Evolutionary conservation across 2,797 vertebrate genomes (phyloP).

Genomic region (Poecilia gillii): DNA sequence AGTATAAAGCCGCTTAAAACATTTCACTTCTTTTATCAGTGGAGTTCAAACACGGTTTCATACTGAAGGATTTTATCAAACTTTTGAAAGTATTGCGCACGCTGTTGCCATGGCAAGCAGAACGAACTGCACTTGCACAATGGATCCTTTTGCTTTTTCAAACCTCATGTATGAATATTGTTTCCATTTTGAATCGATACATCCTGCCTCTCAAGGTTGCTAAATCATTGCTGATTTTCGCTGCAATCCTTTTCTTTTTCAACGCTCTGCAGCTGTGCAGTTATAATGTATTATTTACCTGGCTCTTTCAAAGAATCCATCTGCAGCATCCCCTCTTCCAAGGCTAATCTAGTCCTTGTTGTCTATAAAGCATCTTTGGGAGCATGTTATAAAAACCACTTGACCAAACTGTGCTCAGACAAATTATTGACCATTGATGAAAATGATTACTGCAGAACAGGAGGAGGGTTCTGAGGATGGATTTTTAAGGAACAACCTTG

Average conservation of each 20-base stretch:
- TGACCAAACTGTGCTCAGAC: slow-evolving; percentile 74
- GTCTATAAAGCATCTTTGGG: slow-evolving; percentile 49
- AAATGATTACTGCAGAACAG: slow-evolving; percentile 72
- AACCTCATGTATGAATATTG: slow-evolving; percentile 49
- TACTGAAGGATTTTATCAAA: slow-evolving; percentile 42
- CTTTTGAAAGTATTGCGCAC: slow-evolving; percentile 32
- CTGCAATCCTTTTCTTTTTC: slow-evolving; percentile 45
- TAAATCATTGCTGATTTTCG: slow-evolving; percentile 52
- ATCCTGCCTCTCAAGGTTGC: slow-evolving; percentile 65
- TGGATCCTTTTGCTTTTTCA: slow-evolving; percentile 42
- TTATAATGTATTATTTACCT: slow-evolving; percentile 65
- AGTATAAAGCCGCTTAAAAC: slow-evolving; percentile 40
- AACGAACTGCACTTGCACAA: slow-evolving; percentile 42
- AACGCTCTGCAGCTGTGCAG: slow-evolving; percentile 42
- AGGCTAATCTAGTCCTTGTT: slow-evolving; percentile 70
- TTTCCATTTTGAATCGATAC: slow-evolving; percentile 52
- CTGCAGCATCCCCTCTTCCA: slow-evolving; percentile 39
- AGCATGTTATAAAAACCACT: slow-evolving; percentile 66
- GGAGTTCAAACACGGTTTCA: slow-evolving; percentile 29
- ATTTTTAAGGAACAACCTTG: slow-evolving; percentile 45
- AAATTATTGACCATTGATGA: slow-evolving; percentile 76
- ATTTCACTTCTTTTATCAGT: slow-evolving; percentile 47
- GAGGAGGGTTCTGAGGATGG: slow-evolving; percentile 38
- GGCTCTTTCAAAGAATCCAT: slow-evolving; percentile 48
- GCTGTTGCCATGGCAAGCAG: slow-evolving; percentile 66